Evolutionary conservation across 1,140 invertebrate genomes (phyloP).

Genomic region (Elymnias hypermnestra): DNA sequence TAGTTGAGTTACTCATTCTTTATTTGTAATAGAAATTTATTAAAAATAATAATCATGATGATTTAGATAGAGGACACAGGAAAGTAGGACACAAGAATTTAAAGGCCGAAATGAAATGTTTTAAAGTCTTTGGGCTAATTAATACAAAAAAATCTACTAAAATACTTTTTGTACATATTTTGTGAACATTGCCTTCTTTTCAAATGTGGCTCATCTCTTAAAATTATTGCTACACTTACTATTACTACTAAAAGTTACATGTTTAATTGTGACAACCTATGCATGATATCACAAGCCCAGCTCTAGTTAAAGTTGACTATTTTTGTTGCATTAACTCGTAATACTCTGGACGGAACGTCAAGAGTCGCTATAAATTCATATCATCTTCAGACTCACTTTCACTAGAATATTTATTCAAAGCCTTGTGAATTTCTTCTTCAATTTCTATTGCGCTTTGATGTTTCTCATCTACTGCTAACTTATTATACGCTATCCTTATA

Average conservation of each 20-base stretch:
- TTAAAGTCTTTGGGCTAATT: slow-evolving; percentile 30
- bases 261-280: slow-evolving; percentile 42
- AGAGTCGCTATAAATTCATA: slow-evolving; percentile 50
- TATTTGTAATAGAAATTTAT: too few relatives aligned
- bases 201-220: background rate
- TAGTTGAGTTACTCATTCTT: too few relatives aligned
- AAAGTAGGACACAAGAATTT: slow-evolving; percentile 4
- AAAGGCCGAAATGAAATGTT: slow-evolving; percentile 13
- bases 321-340: slow-evolving; percentile 36
- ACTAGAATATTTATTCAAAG: slow-evolving; percentile 47
- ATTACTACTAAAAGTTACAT: slow-evolving; percentile 1
- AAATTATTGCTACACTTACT: slow-evolving; percentile 1
- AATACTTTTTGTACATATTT: slow-evolving; percentile 12
- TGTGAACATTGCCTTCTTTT: background rate
- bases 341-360: slow-evolving; percentile 42
- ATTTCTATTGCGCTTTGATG: slow-evolving; percentile 57
- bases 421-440: slow-evolving; percentile 63
- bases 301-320: slow-evolving; percentile 18
- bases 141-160: slow-evolving; percentile 20
- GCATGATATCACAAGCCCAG: slow-evolving; percentile 48
- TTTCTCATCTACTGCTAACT: slow-evolving; percentile 59
- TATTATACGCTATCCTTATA: slow-evolving; percentile 55
- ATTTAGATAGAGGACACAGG: too few relatives aligned
- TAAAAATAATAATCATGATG: too few relatives aligned
- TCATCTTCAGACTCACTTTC: slow-evolving; percentile 64